Base-by-base conservation (phyloP, 2,113 vertebrate species). In the Plecturocebus donacophilus region DNA sequence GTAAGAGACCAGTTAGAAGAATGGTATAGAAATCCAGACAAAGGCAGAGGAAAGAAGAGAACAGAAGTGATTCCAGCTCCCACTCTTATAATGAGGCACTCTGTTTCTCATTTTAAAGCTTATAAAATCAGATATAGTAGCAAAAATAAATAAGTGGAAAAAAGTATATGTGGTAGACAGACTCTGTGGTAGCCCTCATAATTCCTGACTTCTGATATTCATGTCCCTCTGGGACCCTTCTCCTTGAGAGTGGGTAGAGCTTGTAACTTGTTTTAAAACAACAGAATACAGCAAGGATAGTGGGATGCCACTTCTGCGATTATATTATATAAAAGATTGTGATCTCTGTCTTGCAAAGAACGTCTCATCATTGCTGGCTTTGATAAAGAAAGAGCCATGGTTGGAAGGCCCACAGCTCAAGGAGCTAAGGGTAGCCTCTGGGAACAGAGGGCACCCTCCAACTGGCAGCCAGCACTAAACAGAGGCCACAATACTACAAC, bases 221-320 rank as follows among this genome's bases (percentile, higher is more conserved):
- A 21, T 79, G 16, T 27, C 27, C 2, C 54, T 47, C 21, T 84
- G 54, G 80, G 61, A 79, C 38, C n/a, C 21, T 10, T 47, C 10
- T 45, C 6, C 0, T 47, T 66, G 3, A 47, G 4, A n/a, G 20
- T 2, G 9, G 30, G 49, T 32, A 5, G 0, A 35, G 12, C 6
- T 2, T 80, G 11, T 56, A 73, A 38, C 40, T 92, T 86, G 3
- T 35, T 75, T 90, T 75, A 58, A 58, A 21, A 10, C 71, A 30
- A 19, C 17, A n/a, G 35, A n/a, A 30, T 45, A 61, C 3, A 58
- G 8, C 35, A 68, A 54, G 1, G n/a, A 11, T 68, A 52, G 54
- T 19, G 11, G 19, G n/a, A 40, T 84, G 35, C 56, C 49, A 2
- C 23, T 10, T 25, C 14, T 30, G 52, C 2, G 45, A 54, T 73